phyloP scores from a whole-genome alignment of 2,888 invertebrate genomes.

The Dilophus febrilis region DNA sequence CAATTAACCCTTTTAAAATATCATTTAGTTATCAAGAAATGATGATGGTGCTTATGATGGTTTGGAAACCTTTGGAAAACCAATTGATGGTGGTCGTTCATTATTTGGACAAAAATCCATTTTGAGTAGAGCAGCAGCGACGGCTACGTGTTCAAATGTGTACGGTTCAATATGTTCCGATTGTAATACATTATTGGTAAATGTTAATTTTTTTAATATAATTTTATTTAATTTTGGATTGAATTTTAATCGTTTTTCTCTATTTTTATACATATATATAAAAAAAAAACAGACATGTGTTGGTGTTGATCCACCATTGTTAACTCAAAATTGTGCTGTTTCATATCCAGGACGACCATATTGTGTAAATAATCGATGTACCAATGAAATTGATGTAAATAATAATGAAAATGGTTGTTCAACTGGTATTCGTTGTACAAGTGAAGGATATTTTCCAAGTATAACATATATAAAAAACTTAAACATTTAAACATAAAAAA shows the following conservation, averaged over 20 bases:
- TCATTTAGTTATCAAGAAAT: too few species aligned
- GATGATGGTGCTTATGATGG: too few species aligned
- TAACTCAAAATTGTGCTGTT: not conserved
- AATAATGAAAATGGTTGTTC: not conserved
- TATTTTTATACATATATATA: not conserved
- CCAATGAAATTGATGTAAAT: not conserved
- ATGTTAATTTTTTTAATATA: not conserved
- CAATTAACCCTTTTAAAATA: too few species aligned
- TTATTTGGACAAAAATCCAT: too few species aligned
- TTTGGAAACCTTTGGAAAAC: too few species aligned
- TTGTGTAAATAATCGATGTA: not conserved
- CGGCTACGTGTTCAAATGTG: not conserved
- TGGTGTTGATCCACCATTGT: not conserved
- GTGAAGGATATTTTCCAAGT: slow-evolving; percentile 8
- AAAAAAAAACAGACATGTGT: not conserved
- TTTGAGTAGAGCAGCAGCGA: too few species aligned
- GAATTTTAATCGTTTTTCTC: not conserved
- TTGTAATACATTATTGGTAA: slow-evolving; percentile 2
- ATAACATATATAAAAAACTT: too few species aligned
- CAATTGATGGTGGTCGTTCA: too few species aligned
- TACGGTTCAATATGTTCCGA: not conserved
- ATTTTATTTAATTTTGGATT: not conserved
- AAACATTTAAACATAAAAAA: not conserved
- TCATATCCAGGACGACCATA: not conserved
- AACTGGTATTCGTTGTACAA: slow-evolving; percentile 5